Percentiles rank a stretch among this genome's conserved stretches.
Evolutionary conservation across 2,797 vertebrate species (phyloP).

Genomic region (Peromyscus attwateri): DNA sequence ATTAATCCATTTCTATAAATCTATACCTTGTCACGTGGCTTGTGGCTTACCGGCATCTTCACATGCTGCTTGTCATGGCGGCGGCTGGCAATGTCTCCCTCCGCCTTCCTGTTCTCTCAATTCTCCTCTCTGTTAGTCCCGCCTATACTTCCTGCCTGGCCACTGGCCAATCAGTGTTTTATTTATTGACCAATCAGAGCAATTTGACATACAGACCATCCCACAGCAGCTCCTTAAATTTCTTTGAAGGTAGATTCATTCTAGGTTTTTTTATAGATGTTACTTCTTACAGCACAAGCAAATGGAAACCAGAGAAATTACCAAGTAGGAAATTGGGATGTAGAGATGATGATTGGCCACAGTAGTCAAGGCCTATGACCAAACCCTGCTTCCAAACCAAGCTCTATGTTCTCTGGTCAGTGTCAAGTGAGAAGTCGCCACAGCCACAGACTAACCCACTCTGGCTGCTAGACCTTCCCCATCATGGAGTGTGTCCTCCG

Average conservation of each 20-base stretch:
- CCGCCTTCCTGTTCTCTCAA: too few species aligned
- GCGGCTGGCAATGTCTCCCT: too few species aligned
- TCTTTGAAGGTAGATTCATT: slow-evolving; percentile 10
- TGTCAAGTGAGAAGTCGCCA: neutral
- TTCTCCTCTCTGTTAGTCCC: too few species aligned
- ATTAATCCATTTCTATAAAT: too few species aligned
- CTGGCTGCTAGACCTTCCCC: neutral
- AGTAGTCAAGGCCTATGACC: neutral
- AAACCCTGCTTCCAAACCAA: neutral
- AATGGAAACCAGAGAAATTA: neutral
- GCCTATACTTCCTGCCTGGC: too few species aligned
- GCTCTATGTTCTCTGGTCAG: neutral
- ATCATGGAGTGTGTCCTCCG: neutral
- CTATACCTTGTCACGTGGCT: too few species aligned
- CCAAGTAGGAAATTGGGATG: neutral
- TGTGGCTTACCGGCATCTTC: too few species aligned
- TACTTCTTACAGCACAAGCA: neutral
- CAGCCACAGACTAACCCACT: neutral
- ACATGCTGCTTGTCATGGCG: too few species aligned
- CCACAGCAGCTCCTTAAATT: neutral
- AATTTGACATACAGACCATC: too few species aligned
- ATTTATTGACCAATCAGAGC: too few species aligned
- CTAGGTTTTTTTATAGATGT: neutral
- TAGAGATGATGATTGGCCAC: neutral
- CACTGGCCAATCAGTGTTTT: too few species aligned